Percentiles rank a stretch among this genome's conserved stretches.
Evolutionary conservation across 2,113 vertebrate species (phyloP).

Genomic region (Sciurus niger): DNA sequence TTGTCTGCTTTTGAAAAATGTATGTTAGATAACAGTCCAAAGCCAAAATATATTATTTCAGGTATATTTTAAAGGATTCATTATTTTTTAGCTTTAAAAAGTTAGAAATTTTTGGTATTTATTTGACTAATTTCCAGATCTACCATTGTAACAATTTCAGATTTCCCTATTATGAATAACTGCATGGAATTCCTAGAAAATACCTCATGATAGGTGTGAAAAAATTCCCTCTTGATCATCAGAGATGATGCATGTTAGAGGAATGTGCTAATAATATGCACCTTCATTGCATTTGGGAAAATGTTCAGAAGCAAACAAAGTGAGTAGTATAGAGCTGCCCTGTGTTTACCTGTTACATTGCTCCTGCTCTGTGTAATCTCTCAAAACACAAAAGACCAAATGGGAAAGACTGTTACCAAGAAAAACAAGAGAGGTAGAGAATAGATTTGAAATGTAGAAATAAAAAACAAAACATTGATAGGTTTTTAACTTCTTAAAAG

Average conservation of each 20-base stretch:
- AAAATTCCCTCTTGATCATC: background rate
- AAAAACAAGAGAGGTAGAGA: background rate
- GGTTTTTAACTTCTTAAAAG: slow-evolving; percentile 1
- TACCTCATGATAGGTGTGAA: background rate
- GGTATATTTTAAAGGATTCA: background rate
- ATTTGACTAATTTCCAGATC: background rate
- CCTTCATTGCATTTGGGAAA: background rate
- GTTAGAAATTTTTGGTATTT: background rate
- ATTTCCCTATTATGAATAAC: background rate
- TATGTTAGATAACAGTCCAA: background rate
- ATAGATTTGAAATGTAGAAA: background rate
- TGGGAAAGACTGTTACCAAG: background rate
- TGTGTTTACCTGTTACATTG: background rate
- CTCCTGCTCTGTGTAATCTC: background rate
- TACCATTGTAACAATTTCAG: background rate
- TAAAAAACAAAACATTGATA: background rate
- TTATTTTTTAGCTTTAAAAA: slow-evolving; percentile 31
- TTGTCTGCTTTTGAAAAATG: background rate
- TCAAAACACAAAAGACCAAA: background rate
- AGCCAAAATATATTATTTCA: background rate
- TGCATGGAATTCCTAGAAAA: slow-evolving; percentile 2
- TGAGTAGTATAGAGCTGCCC: fast-evolving
- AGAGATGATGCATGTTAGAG: background rate
- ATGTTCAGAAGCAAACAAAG: background rate
- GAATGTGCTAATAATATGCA: background rate